These are phyloP conservation scores for Philaethria dido DNA, from an alignment of 2,888 invertebrate species.

Conservation along the genomic window DNA sequence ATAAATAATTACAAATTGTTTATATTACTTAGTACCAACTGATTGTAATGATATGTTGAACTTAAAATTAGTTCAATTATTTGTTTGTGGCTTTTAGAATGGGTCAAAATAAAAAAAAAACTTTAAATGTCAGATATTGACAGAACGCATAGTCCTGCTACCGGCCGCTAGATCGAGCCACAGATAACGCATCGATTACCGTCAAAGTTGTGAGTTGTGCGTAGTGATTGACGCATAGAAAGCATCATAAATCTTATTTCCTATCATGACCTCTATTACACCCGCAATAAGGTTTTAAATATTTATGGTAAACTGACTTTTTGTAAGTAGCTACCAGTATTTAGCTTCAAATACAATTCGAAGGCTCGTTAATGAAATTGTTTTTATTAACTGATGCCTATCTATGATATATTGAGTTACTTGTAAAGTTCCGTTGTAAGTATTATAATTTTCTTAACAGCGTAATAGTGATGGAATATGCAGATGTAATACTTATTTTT, in stretches of 20 bases:
- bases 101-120: constrained; percentile 11
- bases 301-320: constrained; percentile 21
- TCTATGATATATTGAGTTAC: constrained; percentile 26
- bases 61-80: background rate
- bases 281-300: constrained; percentile 51
- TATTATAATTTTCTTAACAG: constrained; percentile 17
- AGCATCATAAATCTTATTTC: constrained; percentile 49
- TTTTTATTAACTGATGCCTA: constrained; percentile 58
- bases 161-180: constrained; percentile 68
- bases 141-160: constrained; percentile 55
- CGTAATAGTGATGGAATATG: constrained; percentile 15
- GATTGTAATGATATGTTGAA: background rate
- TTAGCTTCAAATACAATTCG: constrained; percentile 53
- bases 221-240: constrained; percentile 69
- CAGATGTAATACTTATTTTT: constrained; percentile 9
- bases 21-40: too few species aligned
- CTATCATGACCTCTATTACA: constrained; percentile 37
- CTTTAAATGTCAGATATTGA: constrained; percentile 21
- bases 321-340: constrained; percentile 64
- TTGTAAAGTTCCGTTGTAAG: constrained; percentile 18
- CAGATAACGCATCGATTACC: constrained; percentile 72
- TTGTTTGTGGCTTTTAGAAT: background rate
- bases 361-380: constrained; percentile 68
- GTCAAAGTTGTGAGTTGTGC: constrained; percentile 55
- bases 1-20: too few species aligned